Evolutionary conservation across 2,113 vertebrate species (phyloP).

Genomic region (Agelaius phoeniceus): DNA sequence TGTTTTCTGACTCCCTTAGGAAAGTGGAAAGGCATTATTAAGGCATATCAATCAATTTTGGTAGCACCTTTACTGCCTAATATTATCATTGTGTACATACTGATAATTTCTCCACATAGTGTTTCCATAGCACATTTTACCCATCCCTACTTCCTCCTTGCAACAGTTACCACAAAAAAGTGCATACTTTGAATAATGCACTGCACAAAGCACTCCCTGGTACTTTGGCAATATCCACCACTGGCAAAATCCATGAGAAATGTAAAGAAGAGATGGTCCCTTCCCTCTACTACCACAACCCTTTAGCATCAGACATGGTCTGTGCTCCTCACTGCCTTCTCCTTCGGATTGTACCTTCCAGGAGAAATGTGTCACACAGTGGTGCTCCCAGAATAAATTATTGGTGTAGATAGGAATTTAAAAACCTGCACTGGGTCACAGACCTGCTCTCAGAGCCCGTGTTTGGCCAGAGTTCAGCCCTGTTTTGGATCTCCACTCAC

Average conservation of each 20-base stretch:
- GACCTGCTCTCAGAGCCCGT: not conserved
- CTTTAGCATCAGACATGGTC: not conserved
- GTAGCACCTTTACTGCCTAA: slow-evolving; percentile 35
- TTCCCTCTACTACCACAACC: not conserved
- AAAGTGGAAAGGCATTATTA: slow-evolving; percentile 30
- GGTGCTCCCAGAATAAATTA: not conserved
- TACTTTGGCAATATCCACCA: not conserved
- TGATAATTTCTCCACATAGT: not conserved
- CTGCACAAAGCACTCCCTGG: not conserved
- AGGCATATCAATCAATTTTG: slow-evolving; percentile 31
- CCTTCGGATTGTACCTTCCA: not conserved
- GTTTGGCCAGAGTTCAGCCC: not conserved
- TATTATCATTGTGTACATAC: not conserved
- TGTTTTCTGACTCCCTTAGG: slow-evolving; percentile 17
- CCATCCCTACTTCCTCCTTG: not conserved
- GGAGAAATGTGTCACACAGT: not conserved
- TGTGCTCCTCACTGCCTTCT: not conserved
- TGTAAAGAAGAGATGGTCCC: not conserved
- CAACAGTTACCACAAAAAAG: not conserved
- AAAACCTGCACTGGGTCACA: not conserved
- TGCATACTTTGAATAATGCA: slow-evolving; percentile 19
- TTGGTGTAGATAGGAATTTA: not conserved
- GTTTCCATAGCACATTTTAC: not conserved
- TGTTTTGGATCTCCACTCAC: not conserved
- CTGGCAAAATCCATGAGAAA: not conserved